A percentile compares a stretch with the other conserved stretches of the same genome.
Evolutionary conservation across 2,888 invertebrate genomes (phyloP).

Genomic region (Agrochola circellaris): DNA sequence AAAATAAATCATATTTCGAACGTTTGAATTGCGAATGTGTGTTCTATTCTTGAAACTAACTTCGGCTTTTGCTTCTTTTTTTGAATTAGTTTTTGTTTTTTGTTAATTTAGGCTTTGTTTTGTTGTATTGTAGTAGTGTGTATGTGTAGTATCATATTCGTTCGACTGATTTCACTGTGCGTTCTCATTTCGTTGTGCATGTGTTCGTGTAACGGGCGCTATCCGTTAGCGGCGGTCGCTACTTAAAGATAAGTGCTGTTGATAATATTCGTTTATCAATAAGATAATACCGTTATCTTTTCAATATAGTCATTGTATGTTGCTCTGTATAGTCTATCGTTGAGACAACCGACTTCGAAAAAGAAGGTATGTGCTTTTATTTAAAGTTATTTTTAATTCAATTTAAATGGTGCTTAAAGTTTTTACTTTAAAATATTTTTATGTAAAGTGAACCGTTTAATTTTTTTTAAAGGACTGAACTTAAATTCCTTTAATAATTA

Average conservation of each 20-base stretch:
- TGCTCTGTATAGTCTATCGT: conserved; percentile 36
- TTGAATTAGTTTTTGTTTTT: conserved; percentile 12
- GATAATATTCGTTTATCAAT: conserved; percentile 63
- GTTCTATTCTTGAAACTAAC: conserved; percentile 33
- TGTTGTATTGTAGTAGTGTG: too few relatives aligned
- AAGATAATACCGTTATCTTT: conserved; percentile 57
- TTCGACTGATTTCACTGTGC: conserved; percentile 26
- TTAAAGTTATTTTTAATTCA: background rate
- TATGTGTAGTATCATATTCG: conserved; percentile 19
- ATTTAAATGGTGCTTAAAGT: background rate
- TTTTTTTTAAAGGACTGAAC: too few relatives aligned
- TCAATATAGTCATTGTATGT: conserved; percentile 47
- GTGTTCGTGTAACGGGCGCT: conserved; percentile 51
- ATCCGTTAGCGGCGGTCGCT: conserved; percentile 55
- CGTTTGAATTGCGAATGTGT: conserved; percentile 43
- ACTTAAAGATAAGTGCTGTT: conserved; percentile 34
- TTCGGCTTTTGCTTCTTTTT: conserved; percentile 36
- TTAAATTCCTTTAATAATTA: background rate
- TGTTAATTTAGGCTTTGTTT: background rate
- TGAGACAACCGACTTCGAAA: conserved; percentile 45
- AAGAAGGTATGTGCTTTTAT: conserved; percentile 45
- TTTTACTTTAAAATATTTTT: background rate
- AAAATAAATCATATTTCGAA: conserved; percentile 49
- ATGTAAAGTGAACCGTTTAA: background rate
- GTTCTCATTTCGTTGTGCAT: conserved; percentile 47